phyloP scores from a whole-genome alignment of 2,888 invertebrate genomes.

The Yponomeuta cagnagella region DNA sequence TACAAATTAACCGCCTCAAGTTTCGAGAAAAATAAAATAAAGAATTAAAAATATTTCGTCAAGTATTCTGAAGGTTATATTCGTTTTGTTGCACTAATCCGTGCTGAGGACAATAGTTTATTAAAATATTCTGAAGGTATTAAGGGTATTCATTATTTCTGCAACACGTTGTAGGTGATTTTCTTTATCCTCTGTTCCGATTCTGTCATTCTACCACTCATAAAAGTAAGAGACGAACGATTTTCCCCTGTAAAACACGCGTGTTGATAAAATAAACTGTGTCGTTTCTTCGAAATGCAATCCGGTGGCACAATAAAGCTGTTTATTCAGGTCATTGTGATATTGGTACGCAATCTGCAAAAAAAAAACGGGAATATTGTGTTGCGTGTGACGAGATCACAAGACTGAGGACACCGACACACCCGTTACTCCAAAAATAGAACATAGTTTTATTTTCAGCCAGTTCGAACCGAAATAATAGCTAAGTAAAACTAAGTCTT shows the following conservation, averaged over 20 bases:
- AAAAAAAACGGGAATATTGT: background rate
- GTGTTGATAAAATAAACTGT: conserved; percentile 1
- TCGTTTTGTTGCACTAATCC: no score
- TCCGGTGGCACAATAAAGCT: conserved; percentile 1
- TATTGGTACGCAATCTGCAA: background rate
- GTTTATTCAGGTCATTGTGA: conserved; percentile 6
- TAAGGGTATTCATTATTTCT: no score
- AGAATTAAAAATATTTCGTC: no score
- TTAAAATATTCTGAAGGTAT: no score
- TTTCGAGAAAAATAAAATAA: no score
- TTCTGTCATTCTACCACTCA: background rate
- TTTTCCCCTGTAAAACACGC: background rate
- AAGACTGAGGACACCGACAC: conserved; percentile 14
- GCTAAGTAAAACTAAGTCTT: background rate
- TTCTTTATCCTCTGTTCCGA: background rate
- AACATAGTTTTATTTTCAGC: conserved; percentile 11
- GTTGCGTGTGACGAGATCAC: background rate
- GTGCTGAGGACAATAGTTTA: no score
- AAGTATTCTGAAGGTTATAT: no score
- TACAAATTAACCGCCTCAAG: no score
- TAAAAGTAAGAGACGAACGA: background rate
- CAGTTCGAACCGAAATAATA: background rate
- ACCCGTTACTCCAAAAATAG: conserved; percentile 21
- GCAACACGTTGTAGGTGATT: no score
- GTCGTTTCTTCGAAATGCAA: conserved; percentile 7